Evolutionary conservation across 2,888 invertebrate genomes (phyloP), one percentile per base, ranked within the genome.

Genomic region (Anoncus sp.): DNA sequence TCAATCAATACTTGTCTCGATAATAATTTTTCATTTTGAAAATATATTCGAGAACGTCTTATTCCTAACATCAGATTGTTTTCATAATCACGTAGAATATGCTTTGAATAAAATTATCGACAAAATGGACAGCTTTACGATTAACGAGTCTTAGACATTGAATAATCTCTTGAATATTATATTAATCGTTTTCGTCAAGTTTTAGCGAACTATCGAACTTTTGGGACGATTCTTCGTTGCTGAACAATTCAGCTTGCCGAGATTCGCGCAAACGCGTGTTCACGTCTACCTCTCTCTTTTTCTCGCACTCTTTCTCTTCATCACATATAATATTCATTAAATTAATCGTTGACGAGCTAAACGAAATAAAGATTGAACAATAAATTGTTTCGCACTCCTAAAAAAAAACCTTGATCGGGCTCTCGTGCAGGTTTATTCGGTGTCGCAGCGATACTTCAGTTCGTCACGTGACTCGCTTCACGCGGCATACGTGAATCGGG

Each of bases 401-500:
- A 16, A 31, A 83, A 84, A 78, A 83, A 83, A 77, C 79, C 60
- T 77, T 81, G 80, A 81, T 82, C 82, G 80, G 82, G 79, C 80
- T 72, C 85, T 85, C 85, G 85, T 86, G 83, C 86, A 89, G 89
- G 89, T 89, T 78, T 88, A 89, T 84, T 88, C 87, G 84, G 87
- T 88, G 82, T 85, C 86, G 88, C 94, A 94, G 92, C 93, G 94
- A 89, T 95, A 94, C 92, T 94, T 95, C 89, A 94, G 94, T 86
- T 93, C 94, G 89, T 96, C 95, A 85, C 93, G 96, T 86, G 96
- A 96, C 90, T 96, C 96, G 87, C 93, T 96, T 90, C 94, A 95
- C 85, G 93, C 94, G 84, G 94, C 94, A 87, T 94, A 94, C 91
- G 93, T 94, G 86, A 95, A 95, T 91, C 93, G 94, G 86, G 94